Evolutionary conservation across 2,797 vertebrate genomes (phyloP).

Genomic region (Hozukius guyotensis): DNA sequence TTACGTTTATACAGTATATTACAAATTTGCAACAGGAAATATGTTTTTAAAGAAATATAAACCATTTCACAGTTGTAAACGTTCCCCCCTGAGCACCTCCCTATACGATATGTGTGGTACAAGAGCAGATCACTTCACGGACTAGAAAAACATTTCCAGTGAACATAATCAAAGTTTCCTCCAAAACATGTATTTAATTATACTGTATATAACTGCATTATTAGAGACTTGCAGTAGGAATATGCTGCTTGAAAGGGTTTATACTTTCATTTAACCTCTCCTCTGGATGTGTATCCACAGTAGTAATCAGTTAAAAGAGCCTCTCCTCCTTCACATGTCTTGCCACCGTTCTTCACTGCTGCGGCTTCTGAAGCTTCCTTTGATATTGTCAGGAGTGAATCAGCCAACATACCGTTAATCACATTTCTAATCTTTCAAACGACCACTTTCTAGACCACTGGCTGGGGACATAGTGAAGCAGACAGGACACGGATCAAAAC

Average conservation of each 20-base stretch:
- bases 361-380: neutral
- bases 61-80: no score
- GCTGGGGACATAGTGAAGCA: neutral
- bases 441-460: neutral
- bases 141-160: neutral
- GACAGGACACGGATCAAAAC: neutral
- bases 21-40: no score
- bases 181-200: neutral
- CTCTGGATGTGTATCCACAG: neutral
- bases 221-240: neutral
- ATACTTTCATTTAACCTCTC: neutral
- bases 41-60: no score
- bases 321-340: neutral
- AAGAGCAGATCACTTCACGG: neutral
- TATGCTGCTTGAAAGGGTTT: neutral
- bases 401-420: conserved; percentile 9
- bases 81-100: neutral
- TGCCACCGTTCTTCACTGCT: neutral
- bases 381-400: neutral
- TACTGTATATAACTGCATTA: no score
- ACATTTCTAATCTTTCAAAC: neutral
- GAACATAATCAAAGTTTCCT: neutral
- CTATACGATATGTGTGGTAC: no score
- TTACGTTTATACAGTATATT: no score
- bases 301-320: neutral